Evolutionary conservation across 1,140 invertebrate genomes (phyloP).

Genomic region (Potamilus streckersoni): DNA sequence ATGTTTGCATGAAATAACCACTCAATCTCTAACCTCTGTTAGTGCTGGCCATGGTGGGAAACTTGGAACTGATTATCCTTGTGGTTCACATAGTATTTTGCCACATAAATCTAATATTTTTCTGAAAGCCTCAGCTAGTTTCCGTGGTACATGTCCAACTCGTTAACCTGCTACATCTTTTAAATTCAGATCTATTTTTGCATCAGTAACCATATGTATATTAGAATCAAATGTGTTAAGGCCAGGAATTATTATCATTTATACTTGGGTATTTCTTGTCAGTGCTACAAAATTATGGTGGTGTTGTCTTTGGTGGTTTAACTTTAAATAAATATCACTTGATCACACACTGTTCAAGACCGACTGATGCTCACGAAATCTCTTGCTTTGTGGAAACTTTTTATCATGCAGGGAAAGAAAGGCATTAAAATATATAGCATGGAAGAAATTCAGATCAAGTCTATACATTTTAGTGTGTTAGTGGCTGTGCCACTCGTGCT

Average conservation of each 20-base stretch:
- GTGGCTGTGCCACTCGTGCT: too few species aligned
- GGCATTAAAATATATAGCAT: too few species aligned
- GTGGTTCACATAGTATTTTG: constrained; percentile 5
- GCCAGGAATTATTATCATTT: constrained; percentile 3
- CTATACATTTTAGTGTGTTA: too few species aligned
- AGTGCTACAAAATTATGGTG: neutral
- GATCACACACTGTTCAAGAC: constrained; percentile 3
- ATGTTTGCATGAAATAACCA: too few species aligned
- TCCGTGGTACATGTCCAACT: constrained; percentile 20
- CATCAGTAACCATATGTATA: constrained; percentile 13
- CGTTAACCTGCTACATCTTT: constrained; percentile 12
- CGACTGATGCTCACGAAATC: too few species aligned
- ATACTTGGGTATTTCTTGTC: constrained; percentile 8
- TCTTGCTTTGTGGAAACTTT: too few species aligned
- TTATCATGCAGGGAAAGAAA: too few species aligned
- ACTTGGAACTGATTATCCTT: constrained; percentile 11
- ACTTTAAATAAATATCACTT: constrained; percentile 10
- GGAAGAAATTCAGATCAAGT: too few species aligned
- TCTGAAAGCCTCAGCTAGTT: constrained; percentile 1
- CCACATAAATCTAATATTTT: constrained; percentile 8
- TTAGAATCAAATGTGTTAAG: neutral
- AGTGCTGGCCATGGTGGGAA: constrained; percentile 18
- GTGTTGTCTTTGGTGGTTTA: constrained; percentile 3
- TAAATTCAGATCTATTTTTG: neutral
- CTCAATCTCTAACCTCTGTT: constrained; percentile 12